Percentiles rank a stretch among this genome's conserved stretches.
phyloP scores from a whole-genome alignment of 2,888 invertebrate species.

The Petrophora chlorosata region DNA sequence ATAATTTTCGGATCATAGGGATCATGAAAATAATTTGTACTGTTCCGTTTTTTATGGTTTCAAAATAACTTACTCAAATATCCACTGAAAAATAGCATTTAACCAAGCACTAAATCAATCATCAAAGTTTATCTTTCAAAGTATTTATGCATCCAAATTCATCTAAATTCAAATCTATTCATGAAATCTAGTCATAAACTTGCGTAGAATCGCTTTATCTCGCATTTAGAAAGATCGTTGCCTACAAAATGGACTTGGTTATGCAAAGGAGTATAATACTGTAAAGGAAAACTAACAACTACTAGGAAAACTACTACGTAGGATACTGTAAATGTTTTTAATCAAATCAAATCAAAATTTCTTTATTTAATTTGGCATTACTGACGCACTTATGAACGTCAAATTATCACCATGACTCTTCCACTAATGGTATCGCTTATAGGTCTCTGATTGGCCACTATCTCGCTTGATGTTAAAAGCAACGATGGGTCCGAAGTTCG shows the following conservation, averaged over 20 bases:
- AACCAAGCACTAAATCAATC: neutral
- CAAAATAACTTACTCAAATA: neutral
- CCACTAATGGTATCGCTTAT: too few species aligned
- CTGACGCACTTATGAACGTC: too few species aligned
- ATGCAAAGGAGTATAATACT: neutral
- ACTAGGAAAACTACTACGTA: neutral
- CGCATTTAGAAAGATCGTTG: neutral
- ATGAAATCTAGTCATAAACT: neutral
- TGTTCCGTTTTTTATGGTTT: neutral
- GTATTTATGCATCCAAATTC: neutral
- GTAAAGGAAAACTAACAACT: neutral
- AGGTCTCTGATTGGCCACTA: too few species aligned
- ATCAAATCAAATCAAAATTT: too few species aligned
- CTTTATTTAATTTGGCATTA: too few species aligned
- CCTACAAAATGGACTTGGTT: neutral
- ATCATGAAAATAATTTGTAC: too few species aligned
- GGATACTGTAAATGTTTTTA: too few species aligned
- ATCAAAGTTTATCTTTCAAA: neutral
- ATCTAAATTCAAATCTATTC: constrained; percentile 1
- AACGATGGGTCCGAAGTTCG: too few species aligned
- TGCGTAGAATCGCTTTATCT: neutral
- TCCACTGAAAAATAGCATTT: neutral
- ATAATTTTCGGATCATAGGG: too few species aligned
- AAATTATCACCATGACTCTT: too few species aligned
- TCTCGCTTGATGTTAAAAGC: too few species aligned